Conservation (phyloP, 2,113 vertebrate species). For the Neomonachus schauinslandi region DNA sequence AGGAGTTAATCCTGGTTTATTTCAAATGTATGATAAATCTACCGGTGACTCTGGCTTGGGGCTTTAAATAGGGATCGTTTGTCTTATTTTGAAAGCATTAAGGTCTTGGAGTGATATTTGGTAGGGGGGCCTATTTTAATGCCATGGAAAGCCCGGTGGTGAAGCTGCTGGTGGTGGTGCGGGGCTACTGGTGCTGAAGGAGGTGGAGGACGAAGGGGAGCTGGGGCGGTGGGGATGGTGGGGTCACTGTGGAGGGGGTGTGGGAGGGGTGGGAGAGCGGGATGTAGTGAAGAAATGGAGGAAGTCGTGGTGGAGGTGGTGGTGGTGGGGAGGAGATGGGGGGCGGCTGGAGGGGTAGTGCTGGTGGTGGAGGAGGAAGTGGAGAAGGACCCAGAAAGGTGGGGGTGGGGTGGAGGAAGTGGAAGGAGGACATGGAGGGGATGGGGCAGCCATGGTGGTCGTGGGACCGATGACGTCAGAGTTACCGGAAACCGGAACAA, state of each 20-base stretch:
- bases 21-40: neutral
- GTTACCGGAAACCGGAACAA: neutral
- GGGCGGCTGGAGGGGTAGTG: neutral
- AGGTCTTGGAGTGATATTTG: neutral
- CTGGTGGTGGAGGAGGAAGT: too few relatives aligned
- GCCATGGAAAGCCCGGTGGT: neutral
- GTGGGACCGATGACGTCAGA: neutral
- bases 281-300: neutral
- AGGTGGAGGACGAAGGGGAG: neutral
- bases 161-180: neutral
- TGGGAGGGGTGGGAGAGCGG: accelerated
- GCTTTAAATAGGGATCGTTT: neutral
- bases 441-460: neutral
- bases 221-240: too few relatives aligned
- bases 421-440: neutral
- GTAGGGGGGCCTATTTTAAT: neutral
- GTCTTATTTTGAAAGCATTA: neutral
- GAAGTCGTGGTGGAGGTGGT: too few relatives aligned
- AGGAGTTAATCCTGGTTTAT: neutral
- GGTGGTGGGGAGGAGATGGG: neutral
- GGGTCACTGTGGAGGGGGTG: accelerated
- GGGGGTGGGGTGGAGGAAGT: neutral
- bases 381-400: neutral
- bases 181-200: accelerated
- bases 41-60: neutral